A percentile compares a stretch with the other conserved stretches of the same genome.
Conservation (phyloP, 2,888 invertebrate genomes). For the Physocephala rufipes region DNA sequence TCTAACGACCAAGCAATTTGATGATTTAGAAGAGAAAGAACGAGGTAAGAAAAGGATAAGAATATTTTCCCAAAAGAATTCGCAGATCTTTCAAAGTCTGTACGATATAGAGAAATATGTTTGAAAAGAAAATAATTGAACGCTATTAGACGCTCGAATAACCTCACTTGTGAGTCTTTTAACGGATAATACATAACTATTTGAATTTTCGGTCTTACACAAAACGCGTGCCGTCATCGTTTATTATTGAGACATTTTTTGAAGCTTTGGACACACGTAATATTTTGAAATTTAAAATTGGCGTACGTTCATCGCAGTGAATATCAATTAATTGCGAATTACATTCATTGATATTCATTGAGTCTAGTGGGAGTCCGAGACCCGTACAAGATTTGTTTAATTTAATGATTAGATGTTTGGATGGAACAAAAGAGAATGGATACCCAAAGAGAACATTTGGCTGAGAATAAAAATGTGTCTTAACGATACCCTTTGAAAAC, state of each 20-base stretch:
- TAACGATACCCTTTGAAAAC: no score
- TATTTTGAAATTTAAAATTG: not conserved
- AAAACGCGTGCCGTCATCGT: not conserved
- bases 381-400: no score
- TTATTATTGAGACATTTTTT: not conserved
- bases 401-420: no score
- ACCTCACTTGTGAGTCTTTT: no score
- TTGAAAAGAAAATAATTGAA: no score
- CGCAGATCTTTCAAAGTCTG: no score
- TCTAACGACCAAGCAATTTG: slow-evolving; percentile 37
- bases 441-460: not conserved
- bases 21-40: slow-evolving; percentile 54
- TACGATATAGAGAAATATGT: no score
- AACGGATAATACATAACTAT: not conserved
- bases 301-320: not conserved
- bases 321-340: not conserved
- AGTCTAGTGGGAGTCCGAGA: no score
- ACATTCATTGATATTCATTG: no score
- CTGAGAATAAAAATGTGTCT: no score
- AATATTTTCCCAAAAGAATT: no score
- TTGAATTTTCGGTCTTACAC: not conserved
- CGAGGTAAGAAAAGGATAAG: slow-evolving; percentile 49
- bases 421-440: not conserved
- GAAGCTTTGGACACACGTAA: slow-evolving; percentile 8
- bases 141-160: no score